Evolutionary conservation across 2,888 invertebrate species (phyloP).

Genomic region (Drosophila acutilabella): DNA sequence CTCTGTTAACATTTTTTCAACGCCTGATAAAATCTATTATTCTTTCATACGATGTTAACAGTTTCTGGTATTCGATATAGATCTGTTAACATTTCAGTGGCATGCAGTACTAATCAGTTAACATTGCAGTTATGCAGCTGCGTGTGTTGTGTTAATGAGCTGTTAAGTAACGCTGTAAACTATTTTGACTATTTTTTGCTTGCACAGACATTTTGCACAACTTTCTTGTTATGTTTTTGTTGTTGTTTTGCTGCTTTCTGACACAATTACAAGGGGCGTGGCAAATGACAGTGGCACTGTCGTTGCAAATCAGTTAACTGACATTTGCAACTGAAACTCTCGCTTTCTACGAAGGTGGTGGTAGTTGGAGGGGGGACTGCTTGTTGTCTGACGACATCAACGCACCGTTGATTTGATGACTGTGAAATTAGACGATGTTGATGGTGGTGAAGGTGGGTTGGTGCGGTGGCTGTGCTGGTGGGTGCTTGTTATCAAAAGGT

Average conservation of each 20-base stretch:
- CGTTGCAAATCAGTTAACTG: constrained; percentile 41
- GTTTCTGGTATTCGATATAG: neutral
- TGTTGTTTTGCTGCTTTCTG: constrained; percentile 12
- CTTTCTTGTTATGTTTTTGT: constrained; percentile 40
- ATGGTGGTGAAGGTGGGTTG: constrained; percentile 8
- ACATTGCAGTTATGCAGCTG: constrained; percentile 14
- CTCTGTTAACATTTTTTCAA: no score
- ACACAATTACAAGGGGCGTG: constrained; percentile 36
- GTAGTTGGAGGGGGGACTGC: neutral
- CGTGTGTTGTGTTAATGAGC: constrained; percentile 12
- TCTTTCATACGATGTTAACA: neutral
- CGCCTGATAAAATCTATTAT: no score
- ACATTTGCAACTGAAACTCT: constrained; percentile 71
- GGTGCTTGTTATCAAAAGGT: constrained; percentile 41
- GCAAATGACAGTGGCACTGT: constrained; percentile 37
- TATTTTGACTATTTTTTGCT: constrained; percentile 15
- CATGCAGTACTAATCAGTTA: neutral
- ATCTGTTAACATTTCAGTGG: constrained; percentile 3
- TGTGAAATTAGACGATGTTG: constrained; percentile 68
- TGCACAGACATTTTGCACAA: constrained; percentile 18
- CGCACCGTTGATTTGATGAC: constrained; percentile 66
- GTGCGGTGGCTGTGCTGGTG: constrained; percentile 11
- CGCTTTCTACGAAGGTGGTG: constrained; percentile 63
- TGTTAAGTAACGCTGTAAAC: neutral
- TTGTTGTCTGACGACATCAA: constrained; percentile 24